A percentile compares a stretch with the other conserved stretches of the same genome.
phyloP scores from a whole-genome alignment of 2,113 vertebrate species.

The Rhegmatorhina hoffmannsi region DNA sequence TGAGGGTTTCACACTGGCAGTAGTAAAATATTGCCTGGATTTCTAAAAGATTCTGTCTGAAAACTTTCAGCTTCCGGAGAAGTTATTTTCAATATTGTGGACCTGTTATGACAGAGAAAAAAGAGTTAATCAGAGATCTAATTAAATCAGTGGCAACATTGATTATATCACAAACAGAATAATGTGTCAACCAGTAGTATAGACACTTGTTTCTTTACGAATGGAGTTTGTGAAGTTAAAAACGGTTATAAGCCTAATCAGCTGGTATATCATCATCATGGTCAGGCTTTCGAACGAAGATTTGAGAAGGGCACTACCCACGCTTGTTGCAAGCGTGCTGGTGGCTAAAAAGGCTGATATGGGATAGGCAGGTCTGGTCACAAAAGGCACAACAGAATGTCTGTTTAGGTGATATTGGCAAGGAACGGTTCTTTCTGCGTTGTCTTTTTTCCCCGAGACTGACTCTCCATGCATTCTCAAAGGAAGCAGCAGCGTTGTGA shows the following conservation, averaged over 20 bases:
- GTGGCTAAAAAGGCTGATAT: no score
- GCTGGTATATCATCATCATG: neutral
- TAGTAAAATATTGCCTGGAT: neutral
- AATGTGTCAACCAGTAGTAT: neutral
- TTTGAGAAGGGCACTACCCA: no score
- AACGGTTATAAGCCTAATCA: neutral
- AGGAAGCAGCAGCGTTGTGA: no score
- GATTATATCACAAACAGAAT: neutral
- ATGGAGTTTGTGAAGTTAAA: neutral
- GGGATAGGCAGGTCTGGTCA: no score
- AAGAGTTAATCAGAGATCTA: neutral
- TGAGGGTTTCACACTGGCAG: neutral
- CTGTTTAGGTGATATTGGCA: no score
- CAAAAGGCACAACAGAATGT: no score
- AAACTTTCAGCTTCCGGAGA: neutral
- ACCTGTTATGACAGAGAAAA: neutral
- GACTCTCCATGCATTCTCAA: no score
- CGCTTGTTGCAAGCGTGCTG: no score
- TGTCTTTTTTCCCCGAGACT: no score
- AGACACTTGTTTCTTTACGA: neutral
- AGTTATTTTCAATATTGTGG: neutral
- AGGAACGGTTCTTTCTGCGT: no score
- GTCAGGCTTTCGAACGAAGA: no score
- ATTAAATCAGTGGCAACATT: neutral
- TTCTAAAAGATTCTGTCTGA: neutral